Evolutionary conservation across 2,113 vertebrate species (phyloP).

Genomic region (Sylvilagus bachmani): DNA sequence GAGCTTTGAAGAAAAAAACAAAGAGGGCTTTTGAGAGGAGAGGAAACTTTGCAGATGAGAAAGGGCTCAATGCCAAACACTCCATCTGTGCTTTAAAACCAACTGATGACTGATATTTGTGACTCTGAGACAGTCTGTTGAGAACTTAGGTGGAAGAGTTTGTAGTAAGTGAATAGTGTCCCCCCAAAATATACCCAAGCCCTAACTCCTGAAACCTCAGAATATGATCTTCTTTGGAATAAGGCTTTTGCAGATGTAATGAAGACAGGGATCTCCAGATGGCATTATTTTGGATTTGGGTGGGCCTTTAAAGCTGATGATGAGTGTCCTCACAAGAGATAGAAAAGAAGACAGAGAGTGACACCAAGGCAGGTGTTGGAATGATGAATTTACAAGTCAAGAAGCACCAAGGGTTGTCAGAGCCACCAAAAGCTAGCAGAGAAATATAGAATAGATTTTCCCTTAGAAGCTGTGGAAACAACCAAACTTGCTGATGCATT

Average conservation of each 20-base stretch:
- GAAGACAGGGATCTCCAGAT: background rate
- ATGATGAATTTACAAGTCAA: background rate
- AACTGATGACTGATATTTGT: background rate
- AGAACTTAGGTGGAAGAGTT: background rate
- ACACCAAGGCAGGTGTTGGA: background rate
- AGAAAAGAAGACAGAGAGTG: conserved; percentile 11
- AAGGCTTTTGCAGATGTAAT: conserved; percentile 4
- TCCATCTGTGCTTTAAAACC: background rate
- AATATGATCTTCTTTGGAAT: conserved; percentile 34
- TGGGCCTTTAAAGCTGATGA: background rate
- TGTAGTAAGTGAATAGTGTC: background rate
- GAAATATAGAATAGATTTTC: background rate
- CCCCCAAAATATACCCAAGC: background rate
- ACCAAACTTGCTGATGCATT: background rate
- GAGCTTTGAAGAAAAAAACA: background rate
- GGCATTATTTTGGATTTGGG: background rate
- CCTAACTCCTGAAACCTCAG: background rate
- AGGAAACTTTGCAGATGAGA: background rate
- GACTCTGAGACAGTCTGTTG: background rate
- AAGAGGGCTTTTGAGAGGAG: background rate
- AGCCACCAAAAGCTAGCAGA: background rate
- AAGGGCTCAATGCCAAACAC: background rate
- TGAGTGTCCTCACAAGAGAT: background rate
- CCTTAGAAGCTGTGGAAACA: background rate
- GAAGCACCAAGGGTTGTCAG: background rate